Conservation (phyloP, 1,140 invertebrate genomes). For the Ephestia elutella region DNA sequence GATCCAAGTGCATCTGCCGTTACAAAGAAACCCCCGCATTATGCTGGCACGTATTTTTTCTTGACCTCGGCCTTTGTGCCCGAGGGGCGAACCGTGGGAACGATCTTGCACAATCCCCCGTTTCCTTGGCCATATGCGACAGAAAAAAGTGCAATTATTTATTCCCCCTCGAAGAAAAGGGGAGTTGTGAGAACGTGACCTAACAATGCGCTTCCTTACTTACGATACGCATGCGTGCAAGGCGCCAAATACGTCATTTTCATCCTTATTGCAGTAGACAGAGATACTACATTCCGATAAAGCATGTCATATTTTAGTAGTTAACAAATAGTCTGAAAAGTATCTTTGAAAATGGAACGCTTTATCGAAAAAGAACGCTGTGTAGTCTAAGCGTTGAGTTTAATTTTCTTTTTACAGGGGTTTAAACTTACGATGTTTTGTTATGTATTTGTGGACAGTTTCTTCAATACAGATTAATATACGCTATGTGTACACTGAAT, state of each 20-base stretch:
- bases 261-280: constrained; percentile 35
- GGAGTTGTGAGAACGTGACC: constrained; percentile 73
- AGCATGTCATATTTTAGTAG: constrained; percentile 35
- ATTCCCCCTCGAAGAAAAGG: constrained; percentile 71
- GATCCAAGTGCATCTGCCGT: constrained; percentile 59
- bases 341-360: constrained; percentile 30
- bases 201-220: constrained; percentile 72
- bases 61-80: constrained; percentile 67
- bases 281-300: constrained; percentile 52
- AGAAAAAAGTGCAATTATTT: constrained; percentile 74
- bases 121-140: constrained; percentile 72
- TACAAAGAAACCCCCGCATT: constrained; percentile 62
- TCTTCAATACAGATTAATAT: constrained; percentile 55
- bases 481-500: constrained; percentile 50
- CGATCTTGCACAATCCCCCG: constrained; percentile 64
- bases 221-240: constrained; percentile 55
- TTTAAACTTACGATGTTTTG: not conserved
- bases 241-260: constrained; percentile 40
- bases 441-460: constrained; percentile 42
- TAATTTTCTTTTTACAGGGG: constrained; percentile 10
- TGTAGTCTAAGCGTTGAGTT: constrained; percentile 12
- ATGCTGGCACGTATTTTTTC: constrained; percentile 69
- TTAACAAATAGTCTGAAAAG: constrained; percentile 56
- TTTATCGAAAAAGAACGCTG: constrained; percentile 25
- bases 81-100: constrained; percentile 70